Evolutionary conservation across 2,888 invertebrate genomes (phyloP), one percentile per base, ranked within the genome.

Genomic region (Brachycybe producta): DNA sequence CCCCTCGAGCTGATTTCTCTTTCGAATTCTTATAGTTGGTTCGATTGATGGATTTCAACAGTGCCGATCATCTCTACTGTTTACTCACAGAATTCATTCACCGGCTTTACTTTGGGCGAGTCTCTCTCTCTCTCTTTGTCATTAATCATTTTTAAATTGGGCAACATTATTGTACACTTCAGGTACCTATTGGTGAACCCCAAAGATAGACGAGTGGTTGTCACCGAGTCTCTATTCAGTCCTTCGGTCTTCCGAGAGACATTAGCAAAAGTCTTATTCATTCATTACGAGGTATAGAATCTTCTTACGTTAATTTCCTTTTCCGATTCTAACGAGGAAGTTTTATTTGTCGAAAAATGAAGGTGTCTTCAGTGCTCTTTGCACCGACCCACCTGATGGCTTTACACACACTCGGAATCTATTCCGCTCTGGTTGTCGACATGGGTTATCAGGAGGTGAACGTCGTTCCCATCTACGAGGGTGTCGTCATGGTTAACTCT

Each of bases 161-260:
- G 4, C 11, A 19, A 13, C 27, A 5, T 45, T 4, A 48, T n/a
- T 42, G 2, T 49, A 21, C 24, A n/a, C 60, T 65, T 30, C 61
- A 91, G 91, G 60, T 80, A 90, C 65, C 76, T 90, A 27, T 72
- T 92, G 42, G 82, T 91, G 40, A 94, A 86, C 64, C 92, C 95
- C 0, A 92, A 94, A 67, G 94, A 91, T 61, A 75, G 91, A 21
- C 82, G 86, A 64, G 80, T 97, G 30, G 82, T 97, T 4, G 75
- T 97, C 27, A 81, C 95, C 19, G 97, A 97, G 68, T 91, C 88
- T 3, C 71, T 92, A 11, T 74, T 95, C 19, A 80, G 83, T 28
- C 83, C 79, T 3, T 84, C 86, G 1, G 67, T 78, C 49, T 82
- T 91, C 63, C 73, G 92, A 53, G 84, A 94, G 62, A 84, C 84